Evolutionary conservation across 1,140 invertebrate species (phyloP).

Genomic region (Drosophila kohkoa): DNA sequence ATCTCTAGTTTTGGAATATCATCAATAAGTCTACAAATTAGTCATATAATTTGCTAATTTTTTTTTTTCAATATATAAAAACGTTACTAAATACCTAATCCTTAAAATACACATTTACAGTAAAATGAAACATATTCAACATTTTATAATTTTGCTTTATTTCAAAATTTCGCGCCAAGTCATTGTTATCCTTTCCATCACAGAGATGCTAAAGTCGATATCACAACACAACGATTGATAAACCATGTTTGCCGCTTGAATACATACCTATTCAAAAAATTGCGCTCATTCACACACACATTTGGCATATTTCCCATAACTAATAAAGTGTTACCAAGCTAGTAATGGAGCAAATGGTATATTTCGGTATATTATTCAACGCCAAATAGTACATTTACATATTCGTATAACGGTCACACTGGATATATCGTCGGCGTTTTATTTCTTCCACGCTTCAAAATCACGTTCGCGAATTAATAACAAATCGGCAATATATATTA

Average conservation of each 20-base stretch:
- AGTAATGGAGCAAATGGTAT: background rate
- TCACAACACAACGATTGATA: conserved; percentile 5
- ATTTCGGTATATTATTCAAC: background rate
- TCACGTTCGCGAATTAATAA: conserved; percentile 43
- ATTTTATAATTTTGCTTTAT: background rate
- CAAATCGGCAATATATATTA: conserved; percentile 29
- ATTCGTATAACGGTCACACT: background rate
- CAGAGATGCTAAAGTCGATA: conserved; percentile 35
- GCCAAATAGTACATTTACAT: background rate
- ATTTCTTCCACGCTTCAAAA: conserved; percentile 44
- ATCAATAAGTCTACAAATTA: too few relatives aligned
- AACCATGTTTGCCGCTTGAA: conserved; percentile 11
- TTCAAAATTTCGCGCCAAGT: conserved; percentile 11
- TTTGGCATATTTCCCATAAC: background rate
- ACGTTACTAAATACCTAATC: too few relatives aligned
- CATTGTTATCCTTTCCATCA: background rate
- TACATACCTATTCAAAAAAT: conserved; percentile 16
- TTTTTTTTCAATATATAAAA: too few relatives aligned
- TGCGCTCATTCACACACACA: background rate
- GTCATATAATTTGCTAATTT: too few relatives aligned
- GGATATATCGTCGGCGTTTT: conserved; percentile 54
- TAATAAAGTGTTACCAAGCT: background rate
- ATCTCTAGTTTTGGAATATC: too few relatives aligned
- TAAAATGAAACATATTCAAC: too few relatives aligned
- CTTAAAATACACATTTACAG: too few relatives aligned